Percentiles rank a stretch among this genome's conserved stretches.
Evolutionary conservation across 1,140 invertebrate species (phyloP).

Genomic region (Odontomachus brunneus): DNA sequence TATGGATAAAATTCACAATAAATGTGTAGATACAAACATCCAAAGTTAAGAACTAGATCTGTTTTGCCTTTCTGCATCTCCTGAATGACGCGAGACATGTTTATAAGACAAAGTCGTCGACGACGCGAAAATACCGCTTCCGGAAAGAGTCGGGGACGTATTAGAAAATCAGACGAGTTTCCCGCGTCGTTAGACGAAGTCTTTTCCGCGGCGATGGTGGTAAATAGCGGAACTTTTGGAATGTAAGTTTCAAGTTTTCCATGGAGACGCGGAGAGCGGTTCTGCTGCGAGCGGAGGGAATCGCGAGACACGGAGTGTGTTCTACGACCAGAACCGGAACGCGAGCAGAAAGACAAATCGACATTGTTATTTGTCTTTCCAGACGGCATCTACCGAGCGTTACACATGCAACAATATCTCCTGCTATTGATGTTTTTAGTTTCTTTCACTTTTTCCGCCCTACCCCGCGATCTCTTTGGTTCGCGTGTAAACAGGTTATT

Average conservation of each 20-base stretch:
- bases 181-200: background rate
- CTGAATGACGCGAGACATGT: background rate
- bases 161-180: slow-evolving; percentile 9
- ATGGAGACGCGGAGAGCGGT: background rate
- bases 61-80: too few relatives aligned
- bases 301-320: background rate
- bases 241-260: slow-evolving; percentile 2
- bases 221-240: background rate
- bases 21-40: too few relatives aligned
- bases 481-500: slow-evolving; percentile 69
- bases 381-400: slow-evolving; percentile 43
- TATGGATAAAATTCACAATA: too few relatives aligned
- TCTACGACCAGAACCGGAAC: slow-evolving; percentile 34
- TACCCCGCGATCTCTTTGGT: slow-evolving; percentile 22
- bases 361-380: slow-evolving; percentile 54
- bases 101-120: background rate
- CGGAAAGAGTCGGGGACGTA: background rate
- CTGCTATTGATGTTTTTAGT: slow-evolving; percentile 49
- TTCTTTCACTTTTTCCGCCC: slow-evolving; percentile 54
- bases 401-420: slow-evolving; percentile 54
- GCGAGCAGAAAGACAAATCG: slow-evolving; percentile 35
- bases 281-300: background rate
- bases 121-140: background rate
- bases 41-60: too few relatives aligned
- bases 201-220: background rate